Conservation (phyloP, 1,140 invertebrate genomes). For the Halictus rubicundus region DNA sequence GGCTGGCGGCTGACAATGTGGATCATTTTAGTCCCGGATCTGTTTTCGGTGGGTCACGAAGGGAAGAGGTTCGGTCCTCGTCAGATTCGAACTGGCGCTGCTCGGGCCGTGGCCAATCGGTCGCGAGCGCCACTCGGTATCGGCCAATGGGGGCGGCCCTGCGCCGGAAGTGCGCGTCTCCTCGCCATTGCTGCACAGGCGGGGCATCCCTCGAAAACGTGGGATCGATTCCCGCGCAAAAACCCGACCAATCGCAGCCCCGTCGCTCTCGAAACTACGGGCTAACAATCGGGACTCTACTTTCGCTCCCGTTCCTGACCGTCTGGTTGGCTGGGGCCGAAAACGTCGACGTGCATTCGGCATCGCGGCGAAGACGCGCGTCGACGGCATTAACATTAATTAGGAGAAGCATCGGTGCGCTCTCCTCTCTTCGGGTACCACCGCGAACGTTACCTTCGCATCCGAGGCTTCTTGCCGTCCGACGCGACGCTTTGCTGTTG, state of each 20-base stretch:
- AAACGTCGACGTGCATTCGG: constrained; percentile 13
- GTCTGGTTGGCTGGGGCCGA: constrained; percentile 5
- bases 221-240: constrained; percentile 69
- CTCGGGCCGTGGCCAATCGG: not conserved
- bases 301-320: constrained; percentile 11
- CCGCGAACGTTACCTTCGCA: too few species aligned
- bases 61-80: not conserved
- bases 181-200: constrained; percentile 13
- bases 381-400: constrained; percentile 31
- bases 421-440: not conserved
- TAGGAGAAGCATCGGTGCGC: not conserved
- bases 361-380: not conserved
- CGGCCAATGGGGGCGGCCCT: not conserved
- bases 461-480: not conserved
- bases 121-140: not conserved
- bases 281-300: constrained; percentile 38
- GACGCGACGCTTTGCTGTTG: not conserved
- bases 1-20: too few species aligned
- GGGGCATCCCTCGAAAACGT: constrained; percentile 51
- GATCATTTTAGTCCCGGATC: not conserved
- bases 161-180: constrained; percentile 27
- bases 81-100: constrained; percentile 44
- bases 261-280: constrained; percentile 32
- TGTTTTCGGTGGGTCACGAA: not conserved
- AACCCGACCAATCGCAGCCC: constrained; percentile 49